Evolutionary conservation across 2,113 vertebrate genomes (phyloP).

Genomic region (Barnardius zonarius): DNA sequence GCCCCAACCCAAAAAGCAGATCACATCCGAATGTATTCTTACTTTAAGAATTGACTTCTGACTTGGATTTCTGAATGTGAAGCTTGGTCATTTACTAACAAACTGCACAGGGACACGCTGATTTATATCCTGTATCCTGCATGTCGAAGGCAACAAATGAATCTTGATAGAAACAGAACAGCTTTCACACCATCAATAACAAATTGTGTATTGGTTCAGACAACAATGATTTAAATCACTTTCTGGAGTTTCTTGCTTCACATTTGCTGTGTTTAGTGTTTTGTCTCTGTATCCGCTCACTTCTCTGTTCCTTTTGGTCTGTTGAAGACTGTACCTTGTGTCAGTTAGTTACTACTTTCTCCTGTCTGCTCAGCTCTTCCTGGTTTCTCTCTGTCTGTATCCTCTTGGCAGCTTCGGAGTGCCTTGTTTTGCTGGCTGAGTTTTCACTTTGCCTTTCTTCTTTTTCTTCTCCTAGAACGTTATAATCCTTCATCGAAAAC

Average conservation of each 20-base stretch:
- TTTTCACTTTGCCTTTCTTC: not conserved
- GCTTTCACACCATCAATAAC: not conserved
- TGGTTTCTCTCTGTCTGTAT: not conserved
- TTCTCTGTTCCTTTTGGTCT: not conserved
- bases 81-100: not conserved
- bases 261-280: not conserved
- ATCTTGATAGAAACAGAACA: not conserved
- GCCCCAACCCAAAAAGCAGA: not conserved
- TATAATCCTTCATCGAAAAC: conserved; percentile 86
- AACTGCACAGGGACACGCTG: not conserved
- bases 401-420: not conserved
- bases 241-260: not conserved
- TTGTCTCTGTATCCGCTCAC: not conserved
- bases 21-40: not conserved
- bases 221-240: not conserved
- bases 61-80: not conserved
- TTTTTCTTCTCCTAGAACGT: conserved; percentile 79
- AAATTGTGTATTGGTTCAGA: not conserved
- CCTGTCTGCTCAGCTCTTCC: not conserved
- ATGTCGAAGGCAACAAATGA: not conserved
- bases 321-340: not conserved
- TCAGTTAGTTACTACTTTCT: not conserved
- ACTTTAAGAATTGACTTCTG: not conserved
- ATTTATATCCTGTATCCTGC: not conserved
- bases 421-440: not conserved